A percentile compares a stretch with the other conserved stretches of the same genome.
Conservation (phyloP, 2,113 vertebrate species). For the Corapipo altera region DNA sequence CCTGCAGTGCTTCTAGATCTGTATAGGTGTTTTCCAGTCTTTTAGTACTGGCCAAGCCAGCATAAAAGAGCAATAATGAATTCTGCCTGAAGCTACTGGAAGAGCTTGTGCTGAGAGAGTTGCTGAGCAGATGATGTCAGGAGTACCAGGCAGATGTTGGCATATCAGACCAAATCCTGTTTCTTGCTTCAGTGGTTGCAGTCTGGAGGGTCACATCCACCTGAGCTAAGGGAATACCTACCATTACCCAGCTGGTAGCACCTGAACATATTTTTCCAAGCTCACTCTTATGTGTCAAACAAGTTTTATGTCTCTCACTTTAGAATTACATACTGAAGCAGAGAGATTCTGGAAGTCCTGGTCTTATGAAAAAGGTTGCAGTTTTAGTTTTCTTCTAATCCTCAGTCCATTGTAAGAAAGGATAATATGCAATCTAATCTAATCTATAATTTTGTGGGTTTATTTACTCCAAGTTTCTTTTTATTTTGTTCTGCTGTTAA, state of each 20-base stretch:
- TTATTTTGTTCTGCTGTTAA: background rate
- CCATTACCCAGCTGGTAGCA: background rate
- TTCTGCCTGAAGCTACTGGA: background rate
- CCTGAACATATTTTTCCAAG: background rate
- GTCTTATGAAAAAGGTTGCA: background rate
- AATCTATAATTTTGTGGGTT: background rate
- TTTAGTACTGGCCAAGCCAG: background rate
- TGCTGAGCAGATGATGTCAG: background rate
- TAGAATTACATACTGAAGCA: background rate
- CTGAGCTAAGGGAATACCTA: background rate
- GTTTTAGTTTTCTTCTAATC: background rate
- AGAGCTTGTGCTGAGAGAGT: background rate
- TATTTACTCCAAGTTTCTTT: background rate
- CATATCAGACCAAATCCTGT: background rate
- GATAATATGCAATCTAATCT: background rate
- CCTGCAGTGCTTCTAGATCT: background rate
- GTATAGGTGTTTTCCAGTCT: background rate
- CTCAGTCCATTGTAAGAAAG: background rate
- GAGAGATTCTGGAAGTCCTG: background rate
- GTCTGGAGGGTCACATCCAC: background rate
- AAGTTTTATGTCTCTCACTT: background rate
- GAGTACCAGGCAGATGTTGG: background rate
- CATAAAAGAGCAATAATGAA: background rate
- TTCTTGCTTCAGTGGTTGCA: background rate
- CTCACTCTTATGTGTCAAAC: background rate